A percentile compares a stretch with the other conserved stretches of the same genome.
These are phyloP conservation scores for Athene noctua DNA, from an alignment of 2,113 vertebrate genomes.

Conservation along the genomic window DNA sequence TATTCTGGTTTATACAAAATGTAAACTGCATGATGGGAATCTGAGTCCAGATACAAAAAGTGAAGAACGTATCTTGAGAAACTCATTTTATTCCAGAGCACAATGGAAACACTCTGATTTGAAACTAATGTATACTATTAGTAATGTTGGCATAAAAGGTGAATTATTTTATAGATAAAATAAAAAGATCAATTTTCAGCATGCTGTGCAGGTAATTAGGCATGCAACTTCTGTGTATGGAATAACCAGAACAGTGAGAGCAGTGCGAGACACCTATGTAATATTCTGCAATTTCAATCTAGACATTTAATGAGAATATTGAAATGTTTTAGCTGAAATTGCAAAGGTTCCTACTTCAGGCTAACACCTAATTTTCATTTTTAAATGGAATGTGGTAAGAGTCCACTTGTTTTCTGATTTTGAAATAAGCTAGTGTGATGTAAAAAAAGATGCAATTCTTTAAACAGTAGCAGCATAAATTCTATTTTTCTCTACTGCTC, in stretches of 20 bases:
- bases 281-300: not conserved
- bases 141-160: constrained; percentile 49
- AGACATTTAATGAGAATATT: not conserved
- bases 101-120: constrained; percentile 13
- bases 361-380: constrained; percentile 7
- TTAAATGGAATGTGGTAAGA: not conserved
- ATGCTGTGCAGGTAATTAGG: constrained; percentile 48
- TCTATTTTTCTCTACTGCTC: not conserved
- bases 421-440: not conserved
- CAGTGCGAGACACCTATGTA: not conserved
- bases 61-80: not conserved
- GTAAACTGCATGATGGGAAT: not conserved
- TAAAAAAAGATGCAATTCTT: not conserved
- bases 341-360: not conserved
- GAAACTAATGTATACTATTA: constrained; percentile 39
- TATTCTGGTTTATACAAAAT: not conserved
- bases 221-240: not conserved
- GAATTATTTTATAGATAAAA: constrained; percentile 47
- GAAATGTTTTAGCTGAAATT: not conserved
- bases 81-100: not conserved
- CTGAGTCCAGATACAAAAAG: not conserved
- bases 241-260: constrained; percentile 8
- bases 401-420: not conserved
- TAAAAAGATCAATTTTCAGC: constrained; percentile 58
- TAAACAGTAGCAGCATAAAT: accelerated